A percentile compares a stretch with the other conserved stretches of the same genome.
phyloP scores from a whole-genome alignment of 2,797 vertebrate species.

The Eutrigla gurnardus region DNA sequence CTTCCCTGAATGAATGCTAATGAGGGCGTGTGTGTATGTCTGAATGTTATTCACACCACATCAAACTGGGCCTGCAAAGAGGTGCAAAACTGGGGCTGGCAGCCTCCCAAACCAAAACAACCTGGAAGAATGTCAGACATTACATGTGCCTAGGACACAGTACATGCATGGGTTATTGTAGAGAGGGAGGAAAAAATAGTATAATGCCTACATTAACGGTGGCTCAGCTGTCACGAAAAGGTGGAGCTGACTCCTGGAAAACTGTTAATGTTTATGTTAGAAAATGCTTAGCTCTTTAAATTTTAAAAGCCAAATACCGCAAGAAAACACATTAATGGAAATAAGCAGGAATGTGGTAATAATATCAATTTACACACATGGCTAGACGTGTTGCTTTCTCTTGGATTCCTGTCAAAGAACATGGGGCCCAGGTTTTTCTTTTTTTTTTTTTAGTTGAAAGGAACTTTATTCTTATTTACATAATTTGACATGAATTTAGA shows the following conservation, averaged over 20 bases:
- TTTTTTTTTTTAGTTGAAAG: conserved; percentile 18
- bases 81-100: conserved; percentile 87
- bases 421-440: background rate
- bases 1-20: conserved; percentile 82
- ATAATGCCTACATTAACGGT: conserved; percentile 49
- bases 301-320: conserved; percentile 35
- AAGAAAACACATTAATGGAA: conserved; percentile 14
- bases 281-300: conserved; percentile 29
- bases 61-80: conserved; percentile 87
- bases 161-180: conserved; percentile 78
- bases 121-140: conserved; percentile 86
- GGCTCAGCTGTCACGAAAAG: conserved; percentile 50
- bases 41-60: conserved; percentile 89
- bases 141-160: conserved; percentile 80
- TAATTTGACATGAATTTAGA: conserved; percentile 51
- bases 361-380: conserved; percentile 10
- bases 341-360: conserved; percentile 6
- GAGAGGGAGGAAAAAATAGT: conserved; percentile 55
- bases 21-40: conserved; percentile 84
- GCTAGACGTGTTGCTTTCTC: conserved; percentile 17
- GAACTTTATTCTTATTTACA: conserved; percentile 32
- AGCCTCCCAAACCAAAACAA: conserved; percentile 85
- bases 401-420: conserved; percentile 40
- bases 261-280: conserved; percentile 32
- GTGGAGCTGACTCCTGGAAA: conserved; percentile 37